Conservation (phyloP, 2,888 invertebrate genomes). For the Lasioglossum vierecki region DNA sequence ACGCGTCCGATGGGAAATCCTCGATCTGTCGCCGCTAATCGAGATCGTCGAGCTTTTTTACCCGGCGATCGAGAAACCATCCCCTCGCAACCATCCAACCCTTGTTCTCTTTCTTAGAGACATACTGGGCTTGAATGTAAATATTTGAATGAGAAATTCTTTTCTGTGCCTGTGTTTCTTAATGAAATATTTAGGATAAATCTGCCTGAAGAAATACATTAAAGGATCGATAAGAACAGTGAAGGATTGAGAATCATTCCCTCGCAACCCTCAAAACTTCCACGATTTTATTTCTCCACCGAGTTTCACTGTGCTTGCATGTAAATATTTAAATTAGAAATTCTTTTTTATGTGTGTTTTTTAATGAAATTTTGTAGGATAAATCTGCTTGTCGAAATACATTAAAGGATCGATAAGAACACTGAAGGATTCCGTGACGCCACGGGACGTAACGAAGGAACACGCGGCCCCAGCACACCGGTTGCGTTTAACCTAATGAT, state of each 20-base stretch:
- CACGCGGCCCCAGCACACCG: not conserved
- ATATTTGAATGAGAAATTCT: not conserved
- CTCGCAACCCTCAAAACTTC: not conserved
- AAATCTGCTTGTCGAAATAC: not conserved
- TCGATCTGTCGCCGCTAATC: conserved; percentile 13
- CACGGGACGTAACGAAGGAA: not conserved
- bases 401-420: not conserved
- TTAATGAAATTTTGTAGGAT: too few species aligned
- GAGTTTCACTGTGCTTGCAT: not conserved
- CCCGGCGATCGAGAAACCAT: not conserved
- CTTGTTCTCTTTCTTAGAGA: not conserved
- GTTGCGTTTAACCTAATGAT: not conserved
- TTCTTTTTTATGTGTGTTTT: not conserved
- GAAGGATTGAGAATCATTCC: not conserved
- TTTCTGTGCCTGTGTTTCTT: too few species aligned
- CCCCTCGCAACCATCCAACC: not conserved
- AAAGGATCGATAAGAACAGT: not conserved
- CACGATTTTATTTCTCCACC: not conserved
- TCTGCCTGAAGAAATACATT: not conserved
- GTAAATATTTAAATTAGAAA: not conserved
- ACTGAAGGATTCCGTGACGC: not conserved
- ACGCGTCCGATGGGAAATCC: conserved; percentile 1
- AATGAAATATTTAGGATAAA: not conserved
- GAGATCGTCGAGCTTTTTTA: not conserved
- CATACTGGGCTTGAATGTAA: not conserved